Percentiles rank a stretch among this genome's conserved stretches.
Conservation (phyloP, 2,113 vertebrate genomes). For the Aldabrachelys gigantea region DNA sequence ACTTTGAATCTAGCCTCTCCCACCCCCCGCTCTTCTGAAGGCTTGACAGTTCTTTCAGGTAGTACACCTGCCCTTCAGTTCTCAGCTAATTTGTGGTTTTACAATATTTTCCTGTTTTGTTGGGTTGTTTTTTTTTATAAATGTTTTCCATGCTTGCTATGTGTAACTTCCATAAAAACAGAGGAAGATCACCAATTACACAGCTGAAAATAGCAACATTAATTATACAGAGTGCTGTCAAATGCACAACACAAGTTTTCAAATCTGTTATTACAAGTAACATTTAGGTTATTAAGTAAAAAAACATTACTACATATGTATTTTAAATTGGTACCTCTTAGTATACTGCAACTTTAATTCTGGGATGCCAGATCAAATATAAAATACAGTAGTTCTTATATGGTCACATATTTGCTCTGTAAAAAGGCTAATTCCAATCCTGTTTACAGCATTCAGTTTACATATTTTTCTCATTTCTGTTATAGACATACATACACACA, state of each 20-base stretch:
- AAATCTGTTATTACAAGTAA: background rate
- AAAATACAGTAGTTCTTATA: background rate
- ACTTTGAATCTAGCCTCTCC: background rate
- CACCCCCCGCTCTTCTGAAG: background rate
- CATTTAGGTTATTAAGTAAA: background rate
- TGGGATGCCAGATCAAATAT: background rate
- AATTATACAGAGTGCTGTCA: background rate
- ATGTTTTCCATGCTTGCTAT: background rate
- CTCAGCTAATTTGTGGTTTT: background rate
- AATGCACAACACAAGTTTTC: background rate
- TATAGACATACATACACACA: background rate
- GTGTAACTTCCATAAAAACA: background rate
- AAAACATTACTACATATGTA: background rate
- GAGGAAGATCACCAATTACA: background rate
- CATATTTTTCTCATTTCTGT: background rate
- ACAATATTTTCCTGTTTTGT: background rate
- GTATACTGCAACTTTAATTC: background rate
- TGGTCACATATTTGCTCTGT: background rate
- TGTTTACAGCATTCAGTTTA: background rate
- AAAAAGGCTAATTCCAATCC: background rate
- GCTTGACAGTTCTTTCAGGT: background rate
- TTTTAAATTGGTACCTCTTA: background rate
- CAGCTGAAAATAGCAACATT: background rate
- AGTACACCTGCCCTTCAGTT: background rate
- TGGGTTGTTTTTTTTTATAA: background rate